Evolutionary conservation across 2,797 vertebrate genomes (phyloP).

Genomic region (Sebastes ruberrimus): DNA sequence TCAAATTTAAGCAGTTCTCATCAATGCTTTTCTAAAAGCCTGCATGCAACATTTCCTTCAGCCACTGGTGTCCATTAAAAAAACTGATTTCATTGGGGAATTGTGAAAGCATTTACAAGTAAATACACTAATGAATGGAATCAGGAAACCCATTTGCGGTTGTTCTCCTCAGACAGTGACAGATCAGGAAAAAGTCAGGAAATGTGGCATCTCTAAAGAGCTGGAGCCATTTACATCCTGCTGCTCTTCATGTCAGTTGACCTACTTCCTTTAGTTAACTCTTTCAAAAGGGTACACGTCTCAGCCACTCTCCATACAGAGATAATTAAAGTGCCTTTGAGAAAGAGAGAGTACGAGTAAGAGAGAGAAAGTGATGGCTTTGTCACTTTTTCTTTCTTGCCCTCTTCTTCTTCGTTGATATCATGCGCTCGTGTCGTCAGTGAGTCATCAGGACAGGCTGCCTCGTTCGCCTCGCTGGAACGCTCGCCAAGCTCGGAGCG

Average conservation of each 20-base stretch:
- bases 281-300: background rate
- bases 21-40: background rate
- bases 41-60: background rate
- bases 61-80: background rate
- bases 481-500: background rate
- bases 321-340: background rate
- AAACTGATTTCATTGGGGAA: background rate
- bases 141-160: conserved; percentile 37
- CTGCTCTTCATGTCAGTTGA: conserved; percentile 20
- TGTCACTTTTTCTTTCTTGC: background rate
- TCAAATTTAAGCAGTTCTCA: background rate
- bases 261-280: conserved; percentile 12
- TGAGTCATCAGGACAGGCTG: conserved; percentile 12
- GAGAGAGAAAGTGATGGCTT: background rate
- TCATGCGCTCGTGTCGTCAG: background rate
- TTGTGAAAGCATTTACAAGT: background rate
- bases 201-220: background rate
- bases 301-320: background rate
- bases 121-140: conserved; percentile 17
- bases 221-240: conserved; percentile 20
- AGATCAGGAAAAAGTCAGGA: conserved; percentile 31
- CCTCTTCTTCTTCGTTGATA: background rate
- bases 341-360: background rate
- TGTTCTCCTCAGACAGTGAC: conserved; percentile 5
- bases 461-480: background rate